A percentile compares a stretch with the other conserved stretches of the same genome.
phyloP scores from a whole-genome alignment of 2,888 invertebrate genomes.

The Cynaeus angustus region DNA sequence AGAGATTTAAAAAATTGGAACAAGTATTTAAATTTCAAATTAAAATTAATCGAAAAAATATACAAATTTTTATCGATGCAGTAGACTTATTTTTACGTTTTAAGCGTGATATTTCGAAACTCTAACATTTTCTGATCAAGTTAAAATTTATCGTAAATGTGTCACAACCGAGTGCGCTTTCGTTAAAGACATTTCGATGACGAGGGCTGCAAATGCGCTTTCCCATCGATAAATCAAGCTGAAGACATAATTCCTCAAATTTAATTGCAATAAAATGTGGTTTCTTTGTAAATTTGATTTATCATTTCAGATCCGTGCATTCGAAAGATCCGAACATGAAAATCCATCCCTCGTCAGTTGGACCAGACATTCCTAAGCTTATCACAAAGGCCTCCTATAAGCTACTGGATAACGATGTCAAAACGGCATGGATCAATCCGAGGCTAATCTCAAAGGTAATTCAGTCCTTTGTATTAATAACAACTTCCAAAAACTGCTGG shows the following conservation, averaged over 20 bases:
- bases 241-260: constrained; percentile 27
- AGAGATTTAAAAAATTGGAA: no score
- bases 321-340: constrained; percentile 62
- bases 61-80: no score
- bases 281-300: constrained; percentile 52
- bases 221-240: constrained; percentile 24
- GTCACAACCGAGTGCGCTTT: constrained; percentile 6
- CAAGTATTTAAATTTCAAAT: no score
- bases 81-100: no score
- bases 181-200: constrained; percentile 4
- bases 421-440: constrained; percentile 76
- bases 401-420: constrained; percentile 75
- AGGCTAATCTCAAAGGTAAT: constrained; percentile 75
- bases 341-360: constrained; percentile 61
- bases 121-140: no score
- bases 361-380: constrained; percentile 67
- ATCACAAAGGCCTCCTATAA: constrained; percentile 73
- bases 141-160: background rate
- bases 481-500: constrained; percentile 25
- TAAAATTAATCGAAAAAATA: no score
- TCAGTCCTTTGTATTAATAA: constrained; percentile 47
- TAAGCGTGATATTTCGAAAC: no score
- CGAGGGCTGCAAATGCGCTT: background rate
- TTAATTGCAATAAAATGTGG: constrained; percentile 42
- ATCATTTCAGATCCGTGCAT: constrained; percentile 63